Evolutionary conservation across 2,797 vertebrate species (phyloP).

Genomic region (Scolopax rusticola): DNA sequence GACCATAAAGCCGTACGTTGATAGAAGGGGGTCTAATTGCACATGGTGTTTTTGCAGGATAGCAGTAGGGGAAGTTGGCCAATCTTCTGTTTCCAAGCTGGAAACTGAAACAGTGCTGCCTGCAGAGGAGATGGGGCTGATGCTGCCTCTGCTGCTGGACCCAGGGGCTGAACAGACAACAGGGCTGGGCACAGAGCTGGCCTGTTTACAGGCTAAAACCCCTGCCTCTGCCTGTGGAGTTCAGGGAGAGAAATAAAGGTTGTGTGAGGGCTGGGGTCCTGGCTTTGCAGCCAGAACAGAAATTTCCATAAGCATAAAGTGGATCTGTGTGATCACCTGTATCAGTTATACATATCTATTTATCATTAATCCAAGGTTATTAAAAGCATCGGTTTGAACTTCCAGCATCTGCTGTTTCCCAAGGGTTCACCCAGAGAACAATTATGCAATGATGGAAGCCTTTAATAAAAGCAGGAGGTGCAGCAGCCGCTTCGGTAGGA

Average conservation of each 20-base stretch:
- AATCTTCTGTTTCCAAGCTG: neutral
- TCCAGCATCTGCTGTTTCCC: conserved; percentile 40
- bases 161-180: neutral
- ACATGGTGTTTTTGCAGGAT: neutral
- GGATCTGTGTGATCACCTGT: neutral
- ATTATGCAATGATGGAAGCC: neutral
- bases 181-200: neutral
- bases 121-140: neutral
- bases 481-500: neutral
- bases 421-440: neutral
- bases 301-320: neutral
- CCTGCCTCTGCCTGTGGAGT: neutral
- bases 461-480: neutral
- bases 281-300: neutral
- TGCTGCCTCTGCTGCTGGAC: neutral
- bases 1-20: neutral
- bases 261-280: neutral
- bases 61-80: neutral
- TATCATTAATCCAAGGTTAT: conserved; percentile 6
- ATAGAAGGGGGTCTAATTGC: neutral
- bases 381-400: neutral
- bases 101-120: neutral
- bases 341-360: neutral
- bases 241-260: neutral
- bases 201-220: neutral